Conservation (phyloP, 1,140 invertebrate species). For the Propsilocerus akamusi region DNA sequence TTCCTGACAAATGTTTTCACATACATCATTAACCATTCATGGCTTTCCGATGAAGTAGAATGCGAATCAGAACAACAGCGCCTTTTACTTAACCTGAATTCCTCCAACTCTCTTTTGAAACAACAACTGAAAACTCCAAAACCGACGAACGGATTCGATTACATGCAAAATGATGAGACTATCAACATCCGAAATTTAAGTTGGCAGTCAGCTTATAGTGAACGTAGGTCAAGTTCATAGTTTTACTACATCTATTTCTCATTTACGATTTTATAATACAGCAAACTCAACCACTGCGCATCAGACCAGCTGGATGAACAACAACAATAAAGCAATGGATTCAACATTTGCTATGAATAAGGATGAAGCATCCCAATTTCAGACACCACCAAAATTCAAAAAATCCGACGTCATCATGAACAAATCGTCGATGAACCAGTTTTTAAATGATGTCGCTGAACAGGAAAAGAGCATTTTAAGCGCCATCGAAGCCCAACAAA, state of each 20-base stretch:
- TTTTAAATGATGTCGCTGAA: slow-evolving; percentile 10
- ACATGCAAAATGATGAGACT: not conserved
- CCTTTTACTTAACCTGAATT: slow-evolving; percentile 20
- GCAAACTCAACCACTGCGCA: not conserved
- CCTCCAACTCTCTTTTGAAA: not conserved
- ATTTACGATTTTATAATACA: not conserved
- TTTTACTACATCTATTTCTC: not conserved
- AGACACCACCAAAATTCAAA: slow-evolving; percentile 5
- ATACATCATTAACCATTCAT: slow-evolving; percentile 20
- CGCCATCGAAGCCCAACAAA: slow-evolving; percentile 9
- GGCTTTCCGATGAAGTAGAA: slow-evolving; percentile 15
- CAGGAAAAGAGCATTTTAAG: slow-evolving; percentile 15
- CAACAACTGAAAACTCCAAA: not conserved
- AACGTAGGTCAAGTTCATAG: not conserved
- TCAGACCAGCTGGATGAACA: not conserved
- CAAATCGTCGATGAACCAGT: slow-evolving; percentile 11
- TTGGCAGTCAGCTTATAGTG: not conserved
- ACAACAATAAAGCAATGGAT: not conserved
- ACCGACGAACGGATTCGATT: no score
- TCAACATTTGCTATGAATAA: not conserved
- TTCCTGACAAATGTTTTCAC: slow-evolving; percentile 22
- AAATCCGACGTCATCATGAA: slow-evolving; percentile 11
- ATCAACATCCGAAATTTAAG: not conserved
- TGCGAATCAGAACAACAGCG: slow-evolving; percentile 20
- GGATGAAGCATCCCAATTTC: not conserved